Percentiles rank a stretch among this genome's conserved stretches.
These are phyloP conservation scores for Entomobrya multifasciata DNA, from an alignment of 2,888 invertebrate genomes.

Conservation along the genomic window DNA sequence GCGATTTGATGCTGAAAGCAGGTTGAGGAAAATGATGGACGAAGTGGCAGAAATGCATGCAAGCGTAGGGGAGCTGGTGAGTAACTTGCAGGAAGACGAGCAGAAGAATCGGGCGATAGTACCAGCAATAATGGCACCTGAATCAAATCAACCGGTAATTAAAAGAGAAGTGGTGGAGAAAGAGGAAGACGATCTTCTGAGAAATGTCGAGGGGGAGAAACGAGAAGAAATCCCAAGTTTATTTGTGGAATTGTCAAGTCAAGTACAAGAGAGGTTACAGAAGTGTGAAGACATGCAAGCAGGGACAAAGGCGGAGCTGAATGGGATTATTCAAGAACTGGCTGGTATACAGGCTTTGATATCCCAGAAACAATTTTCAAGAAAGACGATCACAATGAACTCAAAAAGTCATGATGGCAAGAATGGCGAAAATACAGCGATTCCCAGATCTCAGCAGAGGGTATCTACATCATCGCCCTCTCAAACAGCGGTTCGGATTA, in stretches of 20 bases:
- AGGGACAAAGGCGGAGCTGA: neutral
- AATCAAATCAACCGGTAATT: neutral
- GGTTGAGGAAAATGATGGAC: neutral
- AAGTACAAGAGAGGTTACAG: neutral
- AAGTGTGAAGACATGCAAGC: slow-evolving; percentile 2
- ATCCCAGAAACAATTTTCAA: neutral
- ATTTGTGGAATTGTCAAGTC: neutral
- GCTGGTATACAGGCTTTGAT: neutral
- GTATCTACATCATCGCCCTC: neutral
- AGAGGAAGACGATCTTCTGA: neutral
- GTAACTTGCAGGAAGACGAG: neutral
- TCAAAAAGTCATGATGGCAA: neutral
- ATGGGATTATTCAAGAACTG: neutral
- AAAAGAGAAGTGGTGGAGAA: neutral
- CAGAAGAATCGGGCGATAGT: too few relatives aligned
- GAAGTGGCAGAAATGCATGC: neutral
- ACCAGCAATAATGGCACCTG: neutral
- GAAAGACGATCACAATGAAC: neutral
- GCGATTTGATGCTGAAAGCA: neutral
- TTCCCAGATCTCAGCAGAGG: neutral
- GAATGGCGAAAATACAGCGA: neutral
- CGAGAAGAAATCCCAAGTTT: neutral
- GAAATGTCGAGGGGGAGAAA: neutral
- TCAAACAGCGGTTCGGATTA: neutral
- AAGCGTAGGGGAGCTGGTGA: neutral